Base-by-base conservation (phyloP, 1,140 invertebrate genomes). In the Drosophila serrata region DNA sequence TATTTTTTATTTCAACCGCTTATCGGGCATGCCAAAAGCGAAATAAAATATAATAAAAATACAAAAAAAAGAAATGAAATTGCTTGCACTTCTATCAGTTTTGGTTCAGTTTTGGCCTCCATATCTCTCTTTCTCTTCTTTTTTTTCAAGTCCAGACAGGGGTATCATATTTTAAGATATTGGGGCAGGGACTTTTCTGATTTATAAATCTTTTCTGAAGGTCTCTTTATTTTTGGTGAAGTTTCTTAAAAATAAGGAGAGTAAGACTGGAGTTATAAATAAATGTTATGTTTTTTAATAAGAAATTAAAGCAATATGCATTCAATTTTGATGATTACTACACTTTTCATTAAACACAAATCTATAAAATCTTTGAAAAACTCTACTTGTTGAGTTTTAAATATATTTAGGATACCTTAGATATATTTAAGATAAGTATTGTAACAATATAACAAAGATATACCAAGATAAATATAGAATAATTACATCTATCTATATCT, bases 81-180 rank as follows among this genome's bases (percentile, higher is more conserved):
- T 82, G 76, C 70, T 82, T 87, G 84, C 84, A 88, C 67, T 87
- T 88, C 64, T 56, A 78, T 69, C 65, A 53, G 65, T 46, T 55
- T 63, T 24, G 43, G 12, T 37, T 63, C 49, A 56, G 24, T 56
- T 62, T 46, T 63, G 59, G 59, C n/a, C 29, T 35, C n/a, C 29
- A 37, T 61, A 61, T 60, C 45, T 53, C 2, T 17, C 9, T 24
- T 2, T 24, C 24, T 24, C 2, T 24, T 24, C 24, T 8, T 17
- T 51, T 55, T 46, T 61, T 45, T 22, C 27, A 46, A 22, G 29
- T 40, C 49, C 60, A 63, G 60, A 57, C 60, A n/a, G 29, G 33
- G 15, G 37, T 43, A 59, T 63, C 37, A 37, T 33, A 27, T 48
- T 49, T 40, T 49, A 63, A 48, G 35, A 49, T 39, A 39, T 39